Evolutionary conservation across 2,113 vertebrate species (phyloP).

Genomic region (Thamnophis sirtalis): DNA sequence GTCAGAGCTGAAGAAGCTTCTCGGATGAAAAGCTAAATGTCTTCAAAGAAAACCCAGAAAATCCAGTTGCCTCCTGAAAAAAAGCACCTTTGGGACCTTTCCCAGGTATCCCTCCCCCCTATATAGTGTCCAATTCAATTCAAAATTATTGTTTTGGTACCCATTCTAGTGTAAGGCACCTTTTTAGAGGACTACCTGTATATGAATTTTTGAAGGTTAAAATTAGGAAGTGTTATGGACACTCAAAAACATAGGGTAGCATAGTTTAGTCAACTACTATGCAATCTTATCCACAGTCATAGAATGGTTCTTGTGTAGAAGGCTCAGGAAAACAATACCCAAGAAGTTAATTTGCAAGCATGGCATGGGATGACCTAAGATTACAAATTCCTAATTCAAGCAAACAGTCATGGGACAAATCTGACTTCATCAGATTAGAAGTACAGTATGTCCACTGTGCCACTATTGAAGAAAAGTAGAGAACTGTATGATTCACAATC

Average conservation of each 20-base stretch:
- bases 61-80: too few species aligned
- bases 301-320: background rate
- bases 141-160: too few species aligned
- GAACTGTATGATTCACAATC: background rate
- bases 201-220: background rate
- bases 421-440: background rate
- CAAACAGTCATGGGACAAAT: too few species aligned
- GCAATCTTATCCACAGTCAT: background rate
- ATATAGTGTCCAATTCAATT: too few species aligned
- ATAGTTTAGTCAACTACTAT: background rate
- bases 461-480: background rate
- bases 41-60: too few species aligned
- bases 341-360: background rate
- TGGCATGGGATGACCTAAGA: background rate
- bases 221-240: background rate
- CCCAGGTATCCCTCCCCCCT: too few species aligned
- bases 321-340: background rate
- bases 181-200: background rate
- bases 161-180: too few species aligned
- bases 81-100: too few species aligned
- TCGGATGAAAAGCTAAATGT: too few species aligned
- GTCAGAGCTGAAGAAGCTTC: too few species aligned
- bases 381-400: background rate
- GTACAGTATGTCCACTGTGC: background rate
- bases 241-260: background rate